Evolutionary conservation across 2,113 vertebrate genomes (phyloP).

Genomic region (Brachyistius frenatus): DNA sequence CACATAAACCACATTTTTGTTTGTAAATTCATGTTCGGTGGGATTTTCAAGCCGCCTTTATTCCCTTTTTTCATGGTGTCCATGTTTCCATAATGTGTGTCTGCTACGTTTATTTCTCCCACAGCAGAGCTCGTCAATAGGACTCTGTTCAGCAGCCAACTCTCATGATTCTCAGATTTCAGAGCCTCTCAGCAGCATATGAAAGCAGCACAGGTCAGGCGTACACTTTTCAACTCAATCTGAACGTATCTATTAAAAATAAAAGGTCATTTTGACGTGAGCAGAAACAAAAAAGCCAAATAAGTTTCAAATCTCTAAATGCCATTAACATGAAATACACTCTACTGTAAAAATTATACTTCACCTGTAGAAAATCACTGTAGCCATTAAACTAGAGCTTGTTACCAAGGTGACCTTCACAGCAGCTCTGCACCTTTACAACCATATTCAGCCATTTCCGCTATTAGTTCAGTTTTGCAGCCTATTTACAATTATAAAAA

Average conservation of each 20-base stretch:
- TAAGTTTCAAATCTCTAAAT: too few species aligned
- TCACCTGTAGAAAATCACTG: too few species aligned
- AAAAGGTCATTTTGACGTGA: not conserved
- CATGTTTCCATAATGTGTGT: slow-evolving; percentile 15
- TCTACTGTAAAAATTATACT: too few species aligned
- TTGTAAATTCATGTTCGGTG: not conserved
- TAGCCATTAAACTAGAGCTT: too few species aligned
- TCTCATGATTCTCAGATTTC: slow-evolving; percentile 55
- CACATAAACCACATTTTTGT: not conserved
- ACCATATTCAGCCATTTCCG: not conserved
- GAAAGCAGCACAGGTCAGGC: slow-evolving; percentile 41
- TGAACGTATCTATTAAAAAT: not conserved
- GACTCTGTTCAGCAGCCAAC: slow-evolving; percentile 15
- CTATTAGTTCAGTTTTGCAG: not conserved
- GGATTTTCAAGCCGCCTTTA: not conserved
- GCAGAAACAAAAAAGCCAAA: not conserved
- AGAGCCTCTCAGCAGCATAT: slow-evolving; percentile 2
- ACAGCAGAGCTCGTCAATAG: slow-evolving; percentile 30
- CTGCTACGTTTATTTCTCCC: slow-evolving; percentile 43
- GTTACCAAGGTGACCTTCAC: too few species aligned
- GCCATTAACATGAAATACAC: too few species aligned
- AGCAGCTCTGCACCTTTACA: too few species aligned
- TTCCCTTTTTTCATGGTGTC: slow-evolving; percentile 25
- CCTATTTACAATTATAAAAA: not conserved
- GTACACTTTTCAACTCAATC: not conserved